Evolutionary conservation across 2,113 vertebrate species (phyloP), one percentile per base, ranked within the genome.

Genomic region (Antigone vipio): DNA sequence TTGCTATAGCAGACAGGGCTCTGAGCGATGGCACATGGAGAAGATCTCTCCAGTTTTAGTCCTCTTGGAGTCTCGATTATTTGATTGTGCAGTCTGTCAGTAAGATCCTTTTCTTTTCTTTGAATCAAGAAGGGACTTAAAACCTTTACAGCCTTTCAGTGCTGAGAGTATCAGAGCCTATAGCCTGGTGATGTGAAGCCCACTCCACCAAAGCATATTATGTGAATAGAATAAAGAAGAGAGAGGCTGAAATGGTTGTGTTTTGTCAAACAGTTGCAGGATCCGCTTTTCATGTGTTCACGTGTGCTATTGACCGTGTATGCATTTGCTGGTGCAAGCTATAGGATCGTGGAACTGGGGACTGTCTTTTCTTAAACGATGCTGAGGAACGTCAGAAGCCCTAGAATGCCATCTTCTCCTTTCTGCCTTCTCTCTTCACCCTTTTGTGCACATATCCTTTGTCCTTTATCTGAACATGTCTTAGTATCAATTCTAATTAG

Each of bases 261-360:
- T 20, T 75, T 49, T 22, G 21, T 53, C 26, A 62, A 79, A 26
- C 27, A 47, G 13, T 82, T 76, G 42, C 15, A 38, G 73, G 64
- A 45, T 40, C 34, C 10, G 4, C 32, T 84, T 63, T 32, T n/a
- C 13, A 9, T 8, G 9, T 27, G 17, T 85, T 77, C 24, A 24
- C 1, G 0, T 20, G 16, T 0, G 1, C 27, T 35, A 0, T 71
- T 72, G 50, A 26, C 52, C 44, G 13, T 50, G 11, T 29, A 4
- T 79, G 24, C 4, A 1, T 81, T 80, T 80, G 53, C 26, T 83
- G 21, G 4, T 89, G 47, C 13, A 38, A 55, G n/a, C 29, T 11
- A 1, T 9, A 14, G 32, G n/a, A 52, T 35, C 5, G 3, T 66
- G 53, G 8, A 85, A 35, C 11, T 40, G 44, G 22, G 34, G 45